Percentiles rank a stretch among this genome's conserved stretches.
Evolutionary conservation across 2,113 vertebrate species (phyloP).

Genomic region (Hiodon tergisus): DNA sequence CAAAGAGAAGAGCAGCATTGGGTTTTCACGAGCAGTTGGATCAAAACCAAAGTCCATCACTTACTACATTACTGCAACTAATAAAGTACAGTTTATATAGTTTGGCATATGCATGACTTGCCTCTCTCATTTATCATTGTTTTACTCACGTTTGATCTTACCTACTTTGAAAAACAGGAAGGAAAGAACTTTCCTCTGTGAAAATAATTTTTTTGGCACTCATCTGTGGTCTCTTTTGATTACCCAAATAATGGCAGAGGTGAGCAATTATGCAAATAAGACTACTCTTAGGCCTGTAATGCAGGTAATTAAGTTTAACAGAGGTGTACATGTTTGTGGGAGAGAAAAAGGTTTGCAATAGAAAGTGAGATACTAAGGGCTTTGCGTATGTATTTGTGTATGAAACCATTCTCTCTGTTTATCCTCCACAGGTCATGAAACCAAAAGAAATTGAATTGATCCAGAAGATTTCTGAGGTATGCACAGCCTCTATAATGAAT

Average conservation of each 20-base stretch:
- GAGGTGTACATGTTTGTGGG: neutral
- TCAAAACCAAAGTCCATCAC: neutral
- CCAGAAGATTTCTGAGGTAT: constrained; percentile 66
- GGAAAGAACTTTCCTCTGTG: constrained; percentile 7
- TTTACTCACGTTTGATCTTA: constrained; percentile 18
- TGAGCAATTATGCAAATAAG: neutral
- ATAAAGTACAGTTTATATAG: neutral
- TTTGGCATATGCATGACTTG: constrained; percentile 5
- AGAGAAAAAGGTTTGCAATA: neutral
- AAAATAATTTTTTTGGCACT: neutral
- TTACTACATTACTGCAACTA: neutral
- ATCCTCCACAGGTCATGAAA: constrained; percentile 55
- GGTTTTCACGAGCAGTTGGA: neutral
- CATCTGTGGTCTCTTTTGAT: neutral
- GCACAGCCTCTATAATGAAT: no score
- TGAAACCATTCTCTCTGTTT: constrained; percentile 8
- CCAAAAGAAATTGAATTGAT: constrained; percentile 60
- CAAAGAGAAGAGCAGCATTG: neutral
- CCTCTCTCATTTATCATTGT: constrained; percentile 25
- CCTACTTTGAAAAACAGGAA: neutral
- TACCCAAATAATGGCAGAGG: no score
- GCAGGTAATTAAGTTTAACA: neutral
- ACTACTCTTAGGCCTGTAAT: neutral
- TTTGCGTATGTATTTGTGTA: neutral
- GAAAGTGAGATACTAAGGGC: neutral